Evolutionary conservation across 2,797 vertebrate species (phyloP).

Genomic region (Xenopus petersii): DNA sequence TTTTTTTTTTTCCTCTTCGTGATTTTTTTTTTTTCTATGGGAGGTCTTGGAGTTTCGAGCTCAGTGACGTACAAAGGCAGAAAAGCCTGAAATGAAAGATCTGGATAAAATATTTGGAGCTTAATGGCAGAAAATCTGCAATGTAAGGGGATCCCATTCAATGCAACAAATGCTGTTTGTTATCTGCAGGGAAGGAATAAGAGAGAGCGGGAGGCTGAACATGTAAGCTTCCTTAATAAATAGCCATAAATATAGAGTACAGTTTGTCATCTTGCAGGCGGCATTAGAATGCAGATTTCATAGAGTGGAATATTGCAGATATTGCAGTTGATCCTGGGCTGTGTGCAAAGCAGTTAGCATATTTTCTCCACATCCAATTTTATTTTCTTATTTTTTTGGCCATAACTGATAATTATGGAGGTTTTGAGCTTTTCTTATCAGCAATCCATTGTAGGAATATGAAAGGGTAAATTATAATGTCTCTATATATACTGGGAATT

Average conservation of each 20-base stretch:
- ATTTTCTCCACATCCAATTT: background rate
- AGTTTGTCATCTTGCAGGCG: background rate
- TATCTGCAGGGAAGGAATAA: background rate
- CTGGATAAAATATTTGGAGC: conserved; percentile 22
- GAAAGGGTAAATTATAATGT: background rate
- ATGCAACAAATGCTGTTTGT: conserved; percentile 10
- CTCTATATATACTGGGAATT: conserved; percentile 23
- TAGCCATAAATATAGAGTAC: background rate
- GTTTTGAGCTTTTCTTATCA: background rate
- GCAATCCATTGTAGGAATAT: background rate
- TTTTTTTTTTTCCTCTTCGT: background rate
- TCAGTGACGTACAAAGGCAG: conserved; percentile 27
- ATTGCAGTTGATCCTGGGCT: conserved; percentile 9
- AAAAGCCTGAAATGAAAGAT: conserved; percentile 24
- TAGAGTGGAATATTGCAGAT: conserved; percentile 24
- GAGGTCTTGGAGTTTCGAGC: conserved; percentile 23
- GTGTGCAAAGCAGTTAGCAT: background rate
- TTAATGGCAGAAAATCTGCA: conserved; percentile 34
- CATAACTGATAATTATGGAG: background rate
- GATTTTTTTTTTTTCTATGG: conserved; percentile 24
- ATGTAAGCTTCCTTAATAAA: background rate
- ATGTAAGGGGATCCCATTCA: conserved; percentile 40
- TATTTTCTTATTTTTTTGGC: background rate
- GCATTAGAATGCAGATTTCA: conserved; percentile 29
- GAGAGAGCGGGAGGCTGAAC: background rate